Evolutionary conservation across 2,113 vertebrate genomes (phyloP).

Genomic region (Ceratotherium simum): DNA sequence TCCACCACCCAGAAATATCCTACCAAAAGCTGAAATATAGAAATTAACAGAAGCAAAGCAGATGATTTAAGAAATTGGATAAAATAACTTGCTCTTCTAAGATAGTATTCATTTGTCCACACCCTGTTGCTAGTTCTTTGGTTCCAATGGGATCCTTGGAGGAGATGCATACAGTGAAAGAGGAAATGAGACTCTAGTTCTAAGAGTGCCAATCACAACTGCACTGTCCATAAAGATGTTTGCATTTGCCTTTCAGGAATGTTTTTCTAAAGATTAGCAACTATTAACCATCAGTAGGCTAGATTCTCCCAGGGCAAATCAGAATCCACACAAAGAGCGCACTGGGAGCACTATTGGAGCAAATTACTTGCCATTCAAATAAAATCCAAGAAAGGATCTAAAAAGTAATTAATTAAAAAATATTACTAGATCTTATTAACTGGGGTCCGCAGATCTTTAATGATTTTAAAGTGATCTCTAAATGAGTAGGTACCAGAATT

Average conservation of each 20-base stretch:
- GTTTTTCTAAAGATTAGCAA: constrained; percentile 68
- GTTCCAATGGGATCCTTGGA: neutral
- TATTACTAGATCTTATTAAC: neutral
- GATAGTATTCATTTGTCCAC: constrained; percentile 22
- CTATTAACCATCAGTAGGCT: constrained; percentile 1
- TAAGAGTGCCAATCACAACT: constrained; percentile 39
- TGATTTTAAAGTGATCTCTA: constrained; percentile 20
- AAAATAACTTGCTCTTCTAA: constrained; percentile 25
- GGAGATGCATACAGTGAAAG: neutral
- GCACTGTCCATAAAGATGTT: constrained; percentile 62
- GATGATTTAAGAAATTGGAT: constrained; percentile 52
- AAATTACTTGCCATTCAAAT: neutral
- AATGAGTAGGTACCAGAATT: neutral
- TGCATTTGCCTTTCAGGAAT: constrained; percentile 66
- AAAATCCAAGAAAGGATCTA: neutral
- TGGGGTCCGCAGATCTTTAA: neutral
- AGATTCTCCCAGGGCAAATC: neutral
- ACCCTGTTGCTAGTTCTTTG: constrained; percentile 49
- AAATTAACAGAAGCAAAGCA: constrained; percentile 47
- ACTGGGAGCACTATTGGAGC: neutral
- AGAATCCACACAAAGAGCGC: neutral
- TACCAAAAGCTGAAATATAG: constrained; percentile 9
- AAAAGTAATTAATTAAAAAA: neutral
- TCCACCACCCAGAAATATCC: constrained; percentile 21
- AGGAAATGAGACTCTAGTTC: constrained; percentile 51